Evolutionary conservation across 2,797 vertebrate species (phyloP).

Genomic region (Typhlichthys subterraneus): DNA sequence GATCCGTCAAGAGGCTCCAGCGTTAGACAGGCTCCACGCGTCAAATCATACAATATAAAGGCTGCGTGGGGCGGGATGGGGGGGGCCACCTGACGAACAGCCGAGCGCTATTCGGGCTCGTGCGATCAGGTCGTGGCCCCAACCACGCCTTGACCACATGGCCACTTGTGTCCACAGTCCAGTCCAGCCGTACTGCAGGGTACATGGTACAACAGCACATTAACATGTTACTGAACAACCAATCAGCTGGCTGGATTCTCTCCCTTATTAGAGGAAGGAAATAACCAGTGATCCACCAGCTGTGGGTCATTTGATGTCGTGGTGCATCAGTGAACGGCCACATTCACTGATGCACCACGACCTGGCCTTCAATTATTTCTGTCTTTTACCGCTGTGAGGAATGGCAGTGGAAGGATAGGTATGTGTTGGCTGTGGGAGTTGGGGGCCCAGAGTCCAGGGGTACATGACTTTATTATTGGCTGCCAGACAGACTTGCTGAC

Average conservation of each 20-base stretch:
- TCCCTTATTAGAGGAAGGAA: conserved; percentile 12
- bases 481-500: conserved; percentile 78
- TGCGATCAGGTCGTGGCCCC: conserved; percentile 38
- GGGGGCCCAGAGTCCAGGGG: conserved; percentile 70
- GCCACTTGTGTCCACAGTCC: not conserved
- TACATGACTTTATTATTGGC: conserved; percentile 76
- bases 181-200: conserved; percentile 22
- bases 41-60: conserved; percentile 57
- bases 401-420: conserved; percentile 58
- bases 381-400: conserved; percentile 49
- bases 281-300: conserved; percentile 19
- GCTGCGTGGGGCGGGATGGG: conserved; percentile 23
- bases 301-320: conserved; percentile 38
- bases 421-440: conserved; percentile 62
- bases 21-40: conserved; percentile 31
- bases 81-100: conserved; percentile 39
- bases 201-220: conserved; percentile 36
- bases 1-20: conserved; percentile 52
- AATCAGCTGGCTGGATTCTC: conserved; percentile 54
- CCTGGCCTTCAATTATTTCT: conserved; percentile 56
- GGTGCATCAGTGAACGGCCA: conserved; percentile 40
- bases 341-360: conserved; percentile 25
- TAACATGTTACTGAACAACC: conserved; percentile 46
- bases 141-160: conserved; percentile 47
- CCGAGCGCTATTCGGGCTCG: conserved; percentile 25